These are phyloP conservation scores for Mastacembelus armatus DNA, from an alignment of 2,797 vertebrate genomes.

Conservation along the genomic window DNA sequence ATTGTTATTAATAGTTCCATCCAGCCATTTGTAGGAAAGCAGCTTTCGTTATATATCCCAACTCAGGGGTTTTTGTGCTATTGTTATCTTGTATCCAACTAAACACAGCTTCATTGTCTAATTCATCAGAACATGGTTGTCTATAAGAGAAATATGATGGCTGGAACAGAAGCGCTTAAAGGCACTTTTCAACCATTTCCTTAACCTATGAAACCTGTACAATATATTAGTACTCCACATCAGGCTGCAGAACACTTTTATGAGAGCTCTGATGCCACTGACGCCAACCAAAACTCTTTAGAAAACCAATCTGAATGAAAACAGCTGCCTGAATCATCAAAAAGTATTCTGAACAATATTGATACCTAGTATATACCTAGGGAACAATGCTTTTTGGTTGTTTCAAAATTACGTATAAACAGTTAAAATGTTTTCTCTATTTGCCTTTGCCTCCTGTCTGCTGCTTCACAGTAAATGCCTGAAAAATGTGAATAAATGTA, in stretches of 20 bases:
- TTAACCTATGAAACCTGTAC: slow-evolving; percentile 15
- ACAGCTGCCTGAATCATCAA: neutral
- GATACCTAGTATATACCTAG: neutral
- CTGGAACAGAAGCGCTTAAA: slow-evolving; percentile 61
- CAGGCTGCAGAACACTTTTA: slow-evolving; percentile 14
- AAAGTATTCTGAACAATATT: slow-evolving; percentile 7
- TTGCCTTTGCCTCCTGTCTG: neutral
- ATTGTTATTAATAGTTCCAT: neutral
- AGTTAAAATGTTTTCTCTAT: slow-evolving; percentile 1
- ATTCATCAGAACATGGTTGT: slow-evolving; percentile 19
- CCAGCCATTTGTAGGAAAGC: neutral
- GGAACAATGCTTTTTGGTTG: neutral
- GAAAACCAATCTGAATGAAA: neutral
- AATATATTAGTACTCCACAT: slow-evolving; percentile 6
- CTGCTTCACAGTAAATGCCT: slow-evolving; percentile 25
- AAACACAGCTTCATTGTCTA: slow-evolving; percentile 6
- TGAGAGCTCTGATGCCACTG: slow-evolving; percentile 7
- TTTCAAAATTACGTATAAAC: slow-evolving; percentile 6
- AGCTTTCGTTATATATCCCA: neutral
- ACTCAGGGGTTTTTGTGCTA: neutral
- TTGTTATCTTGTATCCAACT: slow-evolving; percentile 9
- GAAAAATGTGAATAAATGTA: too few relatives aligned
- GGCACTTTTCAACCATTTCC: slow-evolving; percentile 62
- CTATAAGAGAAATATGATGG: slow-evolving; percentile 13
- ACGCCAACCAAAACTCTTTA: slow-evolving; percentile 5